A percentile compares a stretch with the other conserved stretches of the same genome.
phyloP scores from a whole-genome alignment of 2,113 vertebrate genomes.

The Zosterops borbonicus region DNA sequence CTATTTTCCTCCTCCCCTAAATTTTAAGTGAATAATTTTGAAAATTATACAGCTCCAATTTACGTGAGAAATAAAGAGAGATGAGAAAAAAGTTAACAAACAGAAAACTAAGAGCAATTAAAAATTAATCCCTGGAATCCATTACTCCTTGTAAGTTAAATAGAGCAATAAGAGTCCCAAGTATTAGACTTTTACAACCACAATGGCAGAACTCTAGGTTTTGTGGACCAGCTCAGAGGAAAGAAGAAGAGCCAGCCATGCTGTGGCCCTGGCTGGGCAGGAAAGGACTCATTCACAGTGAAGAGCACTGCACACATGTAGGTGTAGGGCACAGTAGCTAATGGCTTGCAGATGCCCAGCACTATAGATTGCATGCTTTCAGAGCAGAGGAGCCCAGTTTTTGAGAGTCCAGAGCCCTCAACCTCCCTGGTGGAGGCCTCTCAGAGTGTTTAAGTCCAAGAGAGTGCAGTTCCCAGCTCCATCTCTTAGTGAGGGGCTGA shows the following conservation, averaged over 20 bases:
- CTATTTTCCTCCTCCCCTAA: not conserved
- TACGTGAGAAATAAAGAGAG: not conserved
- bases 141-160: constrained; percentile 20
- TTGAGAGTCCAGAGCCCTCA: fast-evolving
- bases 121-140: constrained; percentile 38
- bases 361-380: not conserved
- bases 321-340: not conserved
- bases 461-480: not conserved
- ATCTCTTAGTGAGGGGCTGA: not conserved
- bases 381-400: not conserved
- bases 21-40: not conserved
- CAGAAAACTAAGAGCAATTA: constrained; percentile 26
- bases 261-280: fast-evolving
- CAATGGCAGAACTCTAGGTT: not conserved
- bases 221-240: fast-evolving
- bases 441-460: not conserved
- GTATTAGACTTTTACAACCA: not conserved
- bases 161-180: not conserved
- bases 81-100: not conserved
- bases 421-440: not conserved
- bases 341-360: not conserved
- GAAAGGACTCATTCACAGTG: not conserved
- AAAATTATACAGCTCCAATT: not conserved
- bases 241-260: not conserved
- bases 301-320: not conserved